These are phyloP conservation scores for Melanocharis versteri DNA, from an alignment of 2,113 vertebrate genomes.

Conservation along the genomic window DNA sequence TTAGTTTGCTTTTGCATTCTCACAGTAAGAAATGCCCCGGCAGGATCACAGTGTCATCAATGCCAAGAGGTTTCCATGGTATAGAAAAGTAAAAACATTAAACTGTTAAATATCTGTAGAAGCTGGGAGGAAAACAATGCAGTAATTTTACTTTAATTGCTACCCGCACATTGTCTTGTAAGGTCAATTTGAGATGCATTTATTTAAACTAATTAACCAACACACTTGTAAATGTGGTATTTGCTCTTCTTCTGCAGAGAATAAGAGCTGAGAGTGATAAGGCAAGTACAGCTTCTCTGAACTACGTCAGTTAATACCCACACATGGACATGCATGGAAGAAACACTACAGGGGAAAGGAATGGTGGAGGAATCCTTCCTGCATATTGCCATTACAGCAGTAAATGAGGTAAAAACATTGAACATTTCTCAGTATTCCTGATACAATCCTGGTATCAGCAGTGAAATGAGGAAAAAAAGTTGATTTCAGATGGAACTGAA, in stretches of 20 bases:
- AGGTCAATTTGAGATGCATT: slow-evolving; percentile 30
- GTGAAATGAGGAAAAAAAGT: neutral
- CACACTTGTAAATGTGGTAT: neutral
- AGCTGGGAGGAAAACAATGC: neutral
- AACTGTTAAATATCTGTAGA: neutral
- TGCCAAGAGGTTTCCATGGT: neutral
- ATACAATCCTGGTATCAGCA: neutral
- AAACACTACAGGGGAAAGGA: neutral
- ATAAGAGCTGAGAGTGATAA: neutral
- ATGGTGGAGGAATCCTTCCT: neutral
- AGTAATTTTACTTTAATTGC: slow-evolving; percentile 3
- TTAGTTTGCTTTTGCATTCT: neutral
- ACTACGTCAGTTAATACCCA: neutral
- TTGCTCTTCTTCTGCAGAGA: neutral
- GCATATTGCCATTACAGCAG: neutral
- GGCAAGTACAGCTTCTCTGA: neutral
- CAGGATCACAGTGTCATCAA: neutral
- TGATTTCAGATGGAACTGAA: neutral
- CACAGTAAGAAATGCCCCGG: neutral
- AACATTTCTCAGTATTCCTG: neutral
- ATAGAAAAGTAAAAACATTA: neutral
- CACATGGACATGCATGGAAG: neutral
- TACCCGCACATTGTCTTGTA: neutral
- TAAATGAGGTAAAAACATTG: neutral
- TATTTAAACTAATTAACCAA: slow-evolving; percentile 48